Conservation (phyloP, 2,797 vertebrate genomes). For the Ptychobarbus kaznakovi region DNA sequence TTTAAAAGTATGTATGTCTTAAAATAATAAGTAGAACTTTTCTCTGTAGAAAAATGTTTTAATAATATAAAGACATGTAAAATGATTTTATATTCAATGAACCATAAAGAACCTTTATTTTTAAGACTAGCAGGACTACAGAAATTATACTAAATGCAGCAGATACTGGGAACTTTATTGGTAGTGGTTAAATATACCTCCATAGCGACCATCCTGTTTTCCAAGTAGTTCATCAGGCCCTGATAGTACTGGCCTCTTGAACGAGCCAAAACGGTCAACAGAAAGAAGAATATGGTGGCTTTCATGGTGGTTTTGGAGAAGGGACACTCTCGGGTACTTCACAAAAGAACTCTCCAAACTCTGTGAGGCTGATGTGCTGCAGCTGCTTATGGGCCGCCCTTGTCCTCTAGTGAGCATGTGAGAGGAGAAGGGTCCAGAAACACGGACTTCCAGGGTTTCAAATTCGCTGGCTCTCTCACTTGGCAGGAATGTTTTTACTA, state of each 20-base stretch:
- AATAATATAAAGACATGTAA: too few relatives aligned
- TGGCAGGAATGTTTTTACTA: constrained; percentile 84
- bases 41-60: too few relatives aligned
- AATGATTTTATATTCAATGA: too few relatives aligned
- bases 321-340: constrained; percentile 50
- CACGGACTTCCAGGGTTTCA: constrained; percentile 67
- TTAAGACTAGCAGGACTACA: not conserved
- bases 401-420: constrained; percentile 13
- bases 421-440: constrained; percentile 58
- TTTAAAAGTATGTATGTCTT: too few relatives aligned
- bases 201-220: constrained; percentile 87
- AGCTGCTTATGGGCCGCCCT: constrained; percentile 14
- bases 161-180: too few relatives aligned
- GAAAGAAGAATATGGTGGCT: constrained; percentile 72
- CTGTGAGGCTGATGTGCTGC: constrained; percentile 11
- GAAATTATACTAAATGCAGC: not conserved
- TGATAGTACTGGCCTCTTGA: constrained; percentile 85
- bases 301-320: constrained; percentile 69
- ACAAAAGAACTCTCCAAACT: constrained; percentile 47
- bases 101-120: too few relatives aligned
- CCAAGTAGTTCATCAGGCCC: constrained; percentile 94
- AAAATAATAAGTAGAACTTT: too few relatives aligned
- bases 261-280: constrained; percentile 78
- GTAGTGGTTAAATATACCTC: too few relatives aligned
- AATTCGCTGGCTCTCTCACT: constrained; percentile 71